Evolutionary conservation across 2,113 vertebrate genomes (phyloP), one percentile per base, ranked within the genome.

Genomic region (Bucco capensis): DNA sequence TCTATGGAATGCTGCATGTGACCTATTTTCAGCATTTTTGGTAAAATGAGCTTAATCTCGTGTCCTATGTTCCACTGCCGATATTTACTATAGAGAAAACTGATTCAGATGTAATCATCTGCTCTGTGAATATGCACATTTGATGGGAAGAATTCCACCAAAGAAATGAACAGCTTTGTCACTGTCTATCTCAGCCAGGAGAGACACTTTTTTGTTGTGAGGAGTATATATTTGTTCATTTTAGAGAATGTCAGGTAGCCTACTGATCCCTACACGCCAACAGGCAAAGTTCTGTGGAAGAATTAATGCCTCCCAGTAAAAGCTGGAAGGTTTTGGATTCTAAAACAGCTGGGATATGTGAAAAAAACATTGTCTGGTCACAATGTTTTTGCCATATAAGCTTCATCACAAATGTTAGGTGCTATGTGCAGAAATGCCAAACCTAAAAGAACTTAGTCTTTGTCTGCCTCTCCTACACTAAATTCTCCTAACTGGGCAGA

Each of bases 191-290:
- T 72, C 25, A 27, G 15, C 27, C 38, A 35, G 11, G 8, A 13
- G 17, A 42, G 19, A 57, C 6, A 18, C 1, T 51, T 56, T 8
- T 5, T 4, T 60, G 82, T 61, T 69, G 72, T 88, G 37, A 67
- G 6, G 8, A 4, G 1, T n/a, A 21, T 6, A 40, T 7, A 13
- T 0, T 13, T 44, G 6, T 19, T 72, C 35, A 76, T 75, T 53
- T 53, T 57, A 40, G 31, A 65, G 14, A 89, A 23, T 12, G 35
- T 2, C 5, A 8, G 13, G 22, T 31, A 72, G 24, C 7, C 24
- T 33, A 8, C 25, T 25, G 21, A 35, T 21, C 4, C 19, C 61
- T 57, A 65, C 8, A 47, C n/a, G 14, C 13, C 30, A 74, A 42
- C 14, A 35, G 28, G 25, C 3, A 64, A 64, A 62, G 14, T 51